Conservation (phyloP, 2,113 vertebrate genomes). For the Guaruba guarouba region DNA sequence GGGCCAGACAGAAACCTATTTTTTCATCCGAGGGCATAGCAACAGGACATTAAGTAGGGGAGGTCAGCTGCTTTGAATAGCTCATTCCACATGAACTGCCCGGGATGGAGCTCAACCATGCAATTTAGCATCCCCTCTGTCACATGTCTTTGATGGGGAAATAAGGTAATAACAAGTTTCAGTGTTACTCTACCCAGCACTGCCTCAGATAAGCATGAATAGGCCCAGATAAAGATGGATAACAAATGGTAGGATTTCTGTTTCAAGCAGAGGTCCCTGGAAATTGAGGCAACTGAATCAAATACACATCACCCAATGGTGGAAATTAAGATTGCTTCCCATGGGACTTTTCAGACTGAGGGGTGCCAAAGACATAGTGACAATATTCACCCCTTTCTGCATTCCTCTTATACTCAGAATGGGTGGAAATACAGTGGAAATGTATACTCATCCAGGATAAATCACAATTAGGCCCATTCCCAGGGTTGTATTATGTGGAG, state of each 20-base stretch:
- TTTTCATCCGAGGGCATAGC: constrained; percentile 2
- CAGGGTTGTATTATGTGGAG: background rate
- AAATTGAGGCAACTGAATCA: background rate
- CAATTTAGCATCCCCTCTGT: constrained; percentile 1
- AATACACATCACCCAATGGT: background rate
- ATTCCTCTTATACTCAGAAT: background rate
- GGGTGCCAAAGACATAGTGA: background rate
- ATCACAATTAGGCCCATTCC: background rate
- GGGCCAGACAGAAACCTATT: background rate
- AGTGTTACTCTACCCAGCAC: background rate
- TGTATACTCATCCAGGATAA: background rate
- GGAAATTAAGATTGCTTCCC: background rate
- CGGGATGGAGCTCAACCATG: background rate
- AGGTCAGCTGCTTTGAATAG: background rate
- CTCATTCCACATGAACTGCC: constrained; percentile 16
- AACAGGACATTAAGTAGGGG: constrained; percentile 8
- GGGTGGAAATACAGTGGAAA: background rate
- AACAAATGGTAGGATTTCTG: background rate
- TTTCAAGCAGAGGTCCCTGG: background rate
- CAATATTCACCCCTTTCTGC: background rate
- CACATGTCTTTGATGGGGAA: background rate
- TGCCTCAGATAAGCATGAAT: background rate
- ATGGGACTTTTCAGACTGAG: background rate
- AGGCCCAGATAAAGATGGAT: background rate
- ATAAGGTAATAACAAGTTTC: background rate